Evolutionary conservation across 2,797 vertebrate genomes (phyloP), one percentile per base, ranked within the genome.

Genomic region (Propithecus perrieri): DNA sequence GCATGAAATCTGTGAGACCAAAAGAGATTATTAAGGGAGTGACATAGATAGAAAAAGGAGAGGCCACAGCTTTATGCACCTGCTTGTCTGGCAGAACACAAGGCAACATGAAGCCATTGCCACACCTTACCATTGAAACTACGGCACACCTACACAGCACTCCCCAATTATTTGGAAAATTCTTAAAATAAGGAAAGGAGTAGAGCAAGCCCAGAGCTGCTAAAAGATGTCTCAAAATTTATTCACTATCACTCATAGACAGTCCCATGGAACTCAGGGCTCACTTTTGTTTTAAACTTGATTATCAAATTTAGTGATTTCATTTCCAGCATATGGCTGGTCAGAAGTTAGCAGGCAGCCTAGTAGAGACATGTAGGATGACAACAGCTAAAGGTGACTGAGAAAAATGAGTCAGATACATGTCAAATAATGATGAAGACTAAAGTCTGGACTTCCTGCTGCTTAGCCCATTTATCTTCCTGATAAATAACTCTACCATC

Each of bases 121-220:
- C 59, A 63, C 5, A 12, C 1, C 28, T 94, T 46, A 59, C 20
- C 38, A 24, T 22, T 15, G 18, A 4, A 9, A 35, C 33, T 20
- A 12, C 5, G 1, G 13, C 46, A 76, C n/a, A 20, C 53, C 30
- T 72, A 79, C 8, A 43, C 18, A 41, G 53, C 30, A 55, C 26
- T 14, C 63, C 55, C 35, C 2, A 5, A 15, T 14, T 6, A 75
- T 8, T 24, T 4, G 41, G 71, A 59, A 84, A 41, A 53, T 35
- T 59, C 53, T 53, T 79, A 33, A 84, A 84, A 41, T 48, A 79
- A 84, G 38, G 38, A 91, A 91, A 71, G 67, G 33, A 75, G 8
- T 4, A 84, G 24, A 50, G 10, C n/a, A 46, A 22, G 9, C 48
- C 2, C 8, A 61, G 9, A 63, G 72, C 22, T 80, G 15, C 26